Evolutionary conservation across 2,113 vertebrate genomes (phyloP).

Genomic region (Mobula birostris): DNA sequence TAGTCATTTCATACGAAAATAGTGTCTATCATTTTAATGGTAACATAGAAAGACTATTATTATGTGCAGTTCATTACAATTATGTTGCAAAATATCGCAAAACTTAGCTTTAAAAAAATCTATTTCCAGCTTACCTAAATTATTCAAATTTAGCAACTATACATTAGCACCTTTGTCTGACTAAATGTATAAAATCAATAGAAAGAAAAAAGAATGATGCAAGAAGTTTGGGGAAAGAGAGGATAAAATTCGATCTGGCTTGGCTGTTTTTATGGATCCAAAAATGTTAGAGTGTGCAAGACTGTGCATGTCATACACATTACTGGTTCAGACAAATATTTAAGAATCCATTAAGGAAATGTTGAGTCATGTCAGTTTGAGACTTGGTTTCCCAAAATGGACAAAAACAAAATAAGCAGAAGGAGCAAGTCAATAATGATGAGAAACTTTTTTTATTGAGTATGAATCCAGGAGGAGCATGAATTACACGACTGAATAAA

Average conservation of each 20-base stretch:
- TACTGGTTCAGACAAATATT: neutral
- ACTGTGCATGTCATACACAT: neutral
- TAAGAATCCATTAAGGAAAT: neutral
- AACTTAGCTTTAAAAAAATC: neutral
- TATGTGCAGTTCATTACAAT: neutral
- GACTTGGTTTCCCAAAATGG: too few relatives aligned
- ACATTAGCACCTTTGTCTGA: neutral
- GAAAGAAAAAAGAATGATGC: neutral
- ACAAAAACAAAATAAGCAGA: too few relatives aligned
- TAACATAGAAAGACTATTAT: neutral
- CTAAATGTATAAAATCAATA: neutral
- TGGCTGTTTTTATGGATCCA: neutral
- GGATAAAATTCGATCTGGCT: neutral
- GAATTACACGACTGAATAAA: too few relatives aligned
- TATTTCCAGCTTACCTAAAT: neutral
- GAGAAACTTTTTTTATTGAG: too few relatives aligned
- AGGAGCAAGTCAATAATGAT: too few relatives aligned
- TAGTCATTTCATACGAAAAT: neutral
- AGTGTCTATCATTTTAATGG: neutral
- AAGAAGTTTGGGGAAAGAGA: neutral
- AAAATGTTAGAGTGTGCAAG: neutral
- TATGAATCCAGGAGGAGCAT: too few relatives aligned
- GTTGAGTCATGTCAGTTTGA: too few relatives aligned
- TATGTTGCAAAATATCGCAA: neutral
- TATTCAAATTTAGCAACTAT: neutral